Evolutionary conservation across 2,888 invertebrate species (phyloP).

Genomic region (Tuta absoluta): DNA sequence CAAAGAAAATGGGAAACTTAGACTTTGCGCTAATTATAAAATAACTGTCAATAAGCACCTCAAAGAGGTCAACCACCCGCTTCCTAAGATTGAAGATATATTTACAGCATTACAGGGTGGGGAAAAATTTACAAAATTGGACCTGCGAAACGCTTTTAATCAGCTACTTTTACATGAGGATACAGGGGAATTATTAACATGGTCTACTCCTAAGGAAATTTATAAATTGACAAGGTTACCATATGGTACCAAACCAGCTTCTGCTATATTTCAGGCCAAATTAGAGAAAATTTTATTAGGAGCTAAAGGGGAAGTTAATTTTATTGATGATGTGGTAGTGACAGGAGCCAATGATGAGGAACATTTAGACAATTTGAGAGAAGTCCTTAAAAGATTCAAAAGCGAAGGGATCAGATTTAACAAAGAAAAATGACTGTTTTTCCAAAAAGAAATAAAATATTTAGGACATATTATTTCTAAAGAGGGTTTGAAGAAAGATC

Average conservation of each 20-base stretch:
- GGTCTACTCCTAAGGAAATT: conserved; percentile 23
- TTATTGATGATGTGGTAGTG: conserved; percentile 39
- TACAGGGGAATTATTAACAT: conserved; percentile 15
- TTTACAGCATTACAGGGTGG: conserved; percentile 25
- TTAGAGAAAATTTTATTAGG: conserved; percentile 35
- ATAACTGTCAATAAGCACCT: conserved; percentile 26
- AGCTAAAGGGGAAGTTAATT: conserved; percentile 33
- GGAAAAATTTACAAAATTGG: too few species aligned
- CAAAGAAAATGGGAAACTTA: not conserved
- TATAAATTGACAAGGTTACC: conserved; percentile 24
- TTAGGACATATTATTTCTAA: conserved; percentile 17
- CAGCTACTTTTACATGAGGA: conserved; percentile 22
- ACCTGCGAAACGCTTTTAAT: conserved; percentile 27
- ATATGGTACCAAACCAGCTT: conserved; percentile 21
- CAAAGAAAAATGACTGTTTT: conserved; percentile 39
- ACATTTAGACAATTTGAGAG: conserved; percentile 26
- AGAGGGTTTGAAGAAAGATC: conserved; percentile 14
- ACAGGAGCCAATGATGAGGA: conserved; percentile 34
- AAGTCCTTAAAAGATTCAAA: conserved; percentile 33
- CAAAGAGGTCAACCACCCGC: conserved; percentile 24
- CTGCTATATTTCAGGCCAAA: conserved; percentile 26
- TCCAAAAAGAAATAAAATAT: conserved; percentile 22
- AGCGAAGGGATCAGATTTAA: conserved; percentile 32
- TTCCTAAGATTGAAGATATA: conserved; percentile 27
- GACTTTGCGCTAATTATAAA: conserved; percentile 26